Evolutionary conservation across 2,888 invertebrate genomes (phyloP).

Genomic region (Andrena marginata): DNA sequence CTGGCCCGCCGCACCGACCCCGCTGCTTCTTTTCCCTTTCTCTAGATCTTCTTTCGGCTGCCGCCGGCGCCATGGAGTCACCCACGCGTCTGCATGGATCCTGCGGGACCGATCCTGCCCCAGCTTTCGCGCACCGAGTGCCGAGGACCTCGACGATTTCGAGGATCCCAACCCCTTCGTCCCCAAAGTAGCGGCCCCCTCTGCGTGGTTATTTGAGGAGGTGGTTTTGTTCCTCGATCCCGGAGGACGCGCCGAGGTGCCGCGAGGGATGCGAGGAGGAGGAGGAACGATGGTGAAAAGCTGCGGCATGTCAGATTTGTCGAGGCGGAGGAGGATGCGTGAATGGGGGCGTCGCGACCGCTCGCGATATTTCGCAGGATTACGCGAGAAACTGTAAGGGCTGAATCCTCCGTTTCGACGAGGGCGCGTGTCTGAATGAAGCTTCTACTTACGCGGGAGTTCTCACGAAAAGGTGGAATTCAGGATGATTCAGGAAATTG

Average conservation of each 20-base stretch:
- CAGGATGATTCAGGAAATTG: too few species aligned
- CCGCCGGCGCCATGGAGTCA: conserved; percentile 60
- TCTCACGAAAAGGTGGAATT: too few species aligned
- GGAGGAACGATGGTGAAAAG: not conserved
- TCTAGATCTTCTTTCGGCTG: conserved; percentile 49
- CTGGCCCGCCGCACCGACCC: conserved; percentile 50
- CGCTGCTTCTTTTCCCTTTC: conserved; percentile 55
- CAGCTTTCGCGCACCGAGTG: not conserved
- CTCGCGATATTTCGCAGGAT: too few species aligned
- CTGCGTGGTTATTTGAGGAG: not conserved
- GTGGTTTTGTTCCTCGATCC: not conserved
- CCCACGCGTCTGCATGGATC: conserved; percentile 32
- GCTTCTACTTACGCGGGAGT: too few species aligned
- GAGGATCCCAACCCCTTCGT: not conserved
- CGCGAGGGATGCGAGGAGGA: not conserved
- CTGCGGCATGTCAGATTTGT: not conserved
- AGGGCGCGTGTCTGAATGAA: too few species aligned
- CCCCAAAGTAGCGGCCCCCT: too few species aligned
- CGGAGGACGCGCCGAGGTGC: not conserved
- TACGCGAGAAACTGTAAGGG: too few species aligned
- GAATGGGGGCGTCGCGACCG: not conserved
- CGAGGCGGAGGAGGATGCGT: not conserved
- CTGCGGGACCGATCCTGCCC: conserved; percentile 5
- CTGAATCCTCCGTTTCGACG: too few species aligned
- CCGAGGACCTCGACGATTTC: conserved; percentile 20